These are phyloP conservation scores for Romanogobio albipinnatus DNA, from an alignment of 2,113 vertebrate genomes.

Conservation along the genomic window DNA sequence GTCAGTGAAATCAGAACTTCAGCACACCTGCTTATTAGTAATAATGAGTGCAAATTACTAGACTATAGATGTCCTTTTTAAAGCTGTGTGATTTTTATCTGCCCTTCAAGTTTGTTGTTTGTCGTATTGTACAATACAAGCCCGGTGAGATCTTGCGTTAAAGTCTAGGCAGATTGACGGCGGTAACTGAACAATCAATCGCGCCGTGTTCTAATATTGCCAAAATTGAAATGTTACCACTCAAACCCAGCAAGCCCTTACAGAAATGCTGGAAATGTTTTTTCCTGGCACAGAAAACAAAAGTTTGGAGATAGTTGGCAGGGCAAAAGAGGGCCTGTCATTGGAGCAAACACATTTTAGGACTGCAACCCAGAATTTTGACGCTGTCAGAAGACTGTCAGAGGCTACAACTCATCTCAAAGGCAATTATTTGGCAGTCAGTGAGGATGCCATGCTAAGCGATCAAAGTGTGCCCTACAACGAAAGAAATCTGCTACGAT, in stretches of 20 bases:
- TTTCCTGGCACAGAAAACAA: conserved; percentile 8
- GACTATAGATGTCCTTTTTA: conserved; percentile 41
- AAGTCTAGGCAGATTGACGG: not conserved
- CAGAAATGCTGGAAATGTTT: not conserved
- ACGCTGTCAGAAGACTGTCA: not conserved
- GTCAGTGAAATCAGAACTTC: conserved; percentile 55
- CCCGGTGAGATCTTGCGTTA: not conserved
- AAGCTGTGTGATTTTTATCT: not conserved
- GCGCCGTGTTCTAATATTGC: not conserved
- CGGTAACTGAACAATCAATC: not conserved
- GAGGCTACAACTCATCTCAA: not conserved
- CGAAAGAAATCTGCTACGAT: not conserved
- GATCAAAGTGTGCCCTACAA: not conserved
- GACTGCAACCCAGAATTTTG: not conserved
- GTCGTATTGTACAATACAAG: not conserved
- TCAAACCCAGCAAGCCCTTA: not conserved
- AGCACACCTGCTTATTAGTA: conserved; percentile 53
- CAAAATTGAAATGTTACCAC: not conserved
- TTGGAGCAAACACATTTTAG: not conserved
- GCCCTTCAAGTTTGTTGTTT: not conserved
- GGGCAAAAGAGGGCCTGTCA: not conserved
- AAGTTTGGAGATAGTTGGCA: not conserved
- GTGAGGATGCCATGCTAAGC: not conserved
- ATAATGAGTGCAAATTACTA: conserved; percentile 48
- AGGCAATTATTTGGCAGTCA: conserved; percentile 12